phyloP scores from a whole-genome alignment of 2,797 vertebrate genomes.

The Tympanoctomys barrerae region DNA sequence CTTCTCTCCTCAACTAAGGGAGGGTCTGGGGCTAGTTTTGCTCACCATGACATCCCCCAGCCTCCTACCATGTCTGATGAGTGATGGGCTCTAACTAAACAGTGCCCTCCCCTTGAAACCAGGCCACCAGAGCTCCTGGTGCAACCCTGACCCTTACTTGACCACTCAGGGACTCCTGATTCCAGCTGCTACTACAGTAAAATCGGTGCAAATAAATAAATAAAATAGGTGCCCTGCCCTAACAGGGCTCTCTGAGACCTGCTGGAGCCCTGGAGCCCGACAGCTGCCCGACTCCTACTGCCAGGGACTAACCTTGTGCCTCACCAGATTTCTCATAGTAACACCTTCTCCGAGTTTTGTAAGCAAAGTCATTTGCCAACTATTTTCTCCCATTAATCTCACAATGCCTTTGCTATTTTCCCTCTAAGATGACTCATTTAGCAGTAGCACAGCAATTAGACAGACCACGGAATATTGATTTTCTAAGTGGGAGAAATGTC shows the following conservation, averaged over 20 bases:
- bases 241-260: not conserved
- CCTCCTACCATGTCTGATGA: not conserved
- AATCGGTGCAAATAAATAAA: too few relatives aligned
- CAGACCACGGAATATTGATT: slow-evolving; percentile 85
- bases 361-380: slow-evolving; percentile 83
- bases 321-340: slow-evolving; percentile 72
- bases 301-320: not conserved
- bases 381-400: slow-evolving; percentile 80
- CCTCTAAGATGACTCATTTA: slow-evolving; percentile 86
- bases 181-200: not conserved
- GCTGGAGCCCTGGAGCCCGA: not conserved
- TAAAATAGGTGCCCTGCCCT: not conserved
- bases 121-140: not conserved
- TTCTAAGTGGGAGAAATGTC: slow-evolving; percentile 82
- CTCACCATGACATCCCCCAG: not conserved
- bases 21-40: not conserved
- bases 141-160: not conserved
- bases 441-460: slow-evolving; percentile 87
- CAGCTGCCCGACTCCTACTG: not conserved
- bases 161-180: not conserved
- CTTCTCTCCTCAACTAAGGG: not conserved
- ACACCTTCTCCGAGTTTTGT: slow-evolving; percentile 72
- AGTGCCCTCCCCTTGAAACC: not conserved
- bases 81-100: not conserved
- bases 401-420: slow-evolving; percentile 77